Evolutionary conservation across 92 coral and sea anemone species (phyloP).

Genomic region (Bergia puertoricense): DNA sequence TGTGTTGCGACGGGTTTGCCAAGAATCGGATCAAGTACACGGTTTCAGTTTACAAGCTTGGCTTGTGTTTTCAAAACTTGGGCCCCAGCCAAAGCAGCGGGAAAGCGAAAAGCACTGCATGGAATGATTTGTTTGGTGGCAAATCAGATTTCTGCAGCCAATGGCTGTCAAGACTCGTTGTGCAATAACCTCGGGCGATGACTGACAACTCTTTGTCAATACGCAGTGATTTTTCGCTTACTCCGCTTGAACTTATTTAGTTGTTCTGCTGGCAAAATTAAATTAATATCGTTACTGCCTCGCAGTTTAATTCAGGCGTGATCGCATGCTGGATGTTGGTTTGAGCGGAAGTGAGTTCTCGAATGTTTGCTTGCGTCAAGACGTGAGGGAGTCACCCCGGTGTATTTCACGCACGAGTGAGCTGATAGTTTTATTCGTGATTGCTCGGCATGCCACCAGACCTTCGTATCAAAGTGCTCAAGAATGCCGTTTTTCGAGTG

Average conservation of each 20-base stretch:
- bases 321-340: constrained; percentile 14
- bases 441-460: not conserved
- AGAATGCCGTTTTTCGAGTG: constrained; percentile 4
- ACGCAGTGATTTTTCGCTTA: constrained; percentile 25
- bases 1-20: constrained; percentile 20
- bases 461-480: not conserved
- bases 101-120: constrained; percentile 25
- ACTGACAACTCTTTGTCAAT: constrained; percentile 18
- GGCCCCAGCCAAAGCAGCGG: constrained; percentile 45
- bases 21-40: not conserved
- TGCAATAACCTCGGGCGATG: constrained; percentile 40
- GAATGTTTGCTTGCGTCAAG: constrained; percentile 43
- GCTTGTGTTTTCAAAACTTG: constrained; percentile 57
- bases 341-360: constrained; percentile 30
- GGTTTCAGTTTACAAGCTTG: constrained; percentile 67
- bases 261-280: not conserved
- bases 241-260: not conserved
- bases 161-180: constrained; percentile 17
- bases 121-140: constrained; percentile 38
- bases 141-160: constrained; percentile 43
- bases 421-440: not conserved
- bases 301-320: constrained; percentile 21
- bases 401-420: constrained; percentile 29
- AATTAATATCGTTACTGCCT: not conserved
- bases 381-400: constrained; percentile 25